Evolutionary conservation across 2,888 invertebrate genomes (phyloP).

Genomic region (Cephus rjabovi): DNA sequence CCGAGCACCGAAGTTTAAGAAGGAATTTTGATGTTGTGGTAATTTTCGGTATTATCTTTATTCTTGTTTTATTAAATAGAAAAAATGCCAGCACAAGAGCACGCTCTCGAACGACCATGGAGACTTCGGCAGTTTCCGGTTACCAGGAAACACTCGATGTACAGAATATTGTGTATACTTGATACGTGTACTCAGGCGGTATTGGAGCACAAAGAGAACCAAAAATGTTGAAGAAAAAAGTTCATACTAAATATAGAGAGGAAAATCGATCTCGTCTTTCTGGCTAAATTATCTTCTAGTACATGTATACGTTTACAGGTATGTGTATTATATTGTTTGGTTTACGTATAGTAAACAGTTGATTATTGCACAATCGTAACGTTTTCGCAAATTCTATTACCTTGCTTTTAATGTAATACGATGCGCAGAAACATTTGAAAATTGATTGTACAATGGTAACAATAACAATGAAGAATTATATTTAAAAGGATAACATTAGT

Average conservation of each 20-base stretch:
- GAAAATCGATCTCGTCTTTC: background rate
- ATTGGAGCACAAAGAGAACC: background rate
- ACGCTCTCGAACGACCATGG: background rate
- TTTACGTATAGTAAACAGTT: background rate
- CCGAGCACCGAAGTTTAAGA: background rate
- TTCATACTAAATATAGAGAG: background rate
- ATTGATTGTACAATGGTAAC: background rate
- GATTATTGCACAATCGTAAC: background rate
- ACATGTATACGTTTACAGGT: background rate
- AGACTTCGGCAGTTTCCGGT: background rate
- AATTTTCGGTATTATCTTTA: background rate
- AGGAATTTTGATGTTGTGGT: background rate
- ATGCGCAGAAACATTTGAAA: background rate
- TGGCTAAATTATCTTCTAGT: background rate
- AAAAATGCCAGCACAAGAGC: background rate
- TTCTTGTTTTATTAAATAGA: background rate
- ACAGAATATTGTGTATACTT: background rate
- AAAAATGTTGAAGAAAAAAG: background rate
- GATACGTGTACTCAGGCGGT: background rate
- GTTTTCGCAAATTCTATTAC: background rate
- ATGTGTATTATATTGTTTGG: background rate
- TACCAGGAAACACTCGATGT: background rate
- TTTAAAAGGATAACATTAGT: background rate
- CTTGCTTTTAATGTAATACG: background rate
- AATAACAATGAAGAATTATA: background rate